Evolutionary conservation across 2,113 vertebrate species (phyloP), one percentile per base, ranked within the genome.

Genomic region (Corvus moneduloides): DNA sequence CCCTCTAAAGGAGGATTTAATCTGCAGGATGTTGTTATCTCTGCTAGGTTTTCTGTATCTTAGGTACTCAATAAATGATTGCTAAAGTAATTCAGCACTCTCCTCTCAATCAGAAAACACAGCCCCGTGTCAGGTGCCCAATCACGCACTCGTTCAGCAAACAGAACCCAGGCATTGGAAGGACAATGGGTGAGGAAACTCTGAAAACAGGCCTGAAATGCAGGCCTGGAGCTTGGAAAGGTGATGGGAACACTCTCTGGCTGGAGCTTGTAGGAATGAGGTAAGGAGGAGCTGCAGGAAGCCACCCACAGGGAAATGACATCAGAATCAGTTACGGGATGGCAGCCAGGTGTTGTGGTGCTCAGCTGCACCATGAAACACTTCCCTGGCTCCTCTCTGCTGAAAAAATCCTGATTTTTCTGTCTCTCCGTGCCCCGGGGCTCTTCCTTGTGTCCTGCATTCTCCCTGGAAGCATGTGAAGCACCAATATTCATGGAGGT

Each of bases 41-140:
- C 76, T 78, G 37, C 41, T 37, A 44, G 74, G 44, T 90, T 87
- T 92, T 92, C 86, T 95, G 88, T 96, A 92, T 87, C 88, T 81
- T 78, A 84, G 88, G 41, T 52, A 72, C 83, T 94, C 92, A 97
- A 96, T 96, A 96, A 96, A 97, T 76, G 83, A 82, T 90, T 95
- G 77, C 66, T 84, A 92, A 93, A 96, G 85, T 75, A 75, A 95
- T 90, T 92, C 83, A 54, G 62, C 58, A 37, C 87, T 95, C 73
- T 92, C 54, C 55, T 86, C 88, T 97, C 80, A 58, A 64, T 96
- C 69, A 86, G 64, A 78, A 92, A 87, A 76, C 76, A n/a, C 68
- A 58, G 28, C 66, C 43, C 35, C 0, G 1, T 46, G 28, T 51
- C 71, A 85, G 62, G 59, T 23, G 18, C 32, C 51, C 37, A 69